Base-by-base conservation (phyloP, 2,113 vertebrate genomes). In the Festucalex cinctus region DNA sequence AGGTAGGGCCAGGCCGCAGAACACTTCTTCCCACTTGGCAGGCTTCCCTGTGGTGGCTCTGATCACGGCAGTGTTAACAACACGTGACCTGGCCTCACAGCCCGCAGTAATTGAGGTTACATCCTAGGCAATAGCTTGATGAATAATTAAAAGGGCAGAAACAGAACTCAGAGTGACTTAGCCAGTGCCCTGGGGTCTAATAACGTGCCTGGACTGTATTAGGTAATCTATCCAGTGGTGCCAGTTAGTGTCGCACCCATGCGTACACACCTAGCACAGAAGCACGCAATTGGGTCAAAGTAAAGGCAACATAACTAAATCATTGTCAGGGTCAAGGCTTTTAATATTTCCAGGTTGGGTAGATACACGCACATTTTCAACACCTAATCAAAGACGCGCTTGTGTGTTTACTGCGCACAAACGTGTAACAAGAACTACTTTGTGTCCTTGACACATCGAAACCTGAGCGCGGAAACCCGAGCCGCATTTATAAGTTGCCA, bases 161-260 rank as follows among this genome's bases (percentile, higher is more conserved):
- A 71, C 85, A 87, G 75, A 82, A 83, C 35, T 74, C 63, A 65
- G 79, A 85, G 73, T 80, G 71, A 82, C 73, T 88, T 91, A 84
- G 86, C 88, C 85, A 85, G 82, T 70, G 69, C 88, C 88, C 87
- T 85, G 77, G 86, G 85, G 88, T 89, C 87, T 90, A 88, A 91
- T 91, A 90, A 91, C 84, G 77, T 73, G 75, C 83, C 88, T 79
- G 83, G 85, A 87, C 85, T 89, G 82, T 90, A 90, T 90, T 87
- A 86, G 87, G 88, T 90, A 88, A 91, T 90, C 86, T 87, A 89
- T 90, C 88, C 87, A 87, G 82, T 75, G 73, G 75, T 89, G 88
- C 86, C 84, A 84, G 74, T 85, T 84, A 80, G 78, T 81, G 71
- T 80, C 78, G 36, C 80, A 58, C 64, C 73, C 77, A 71, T 70